These are phyloP conservation scores for Pseudomugil tenellus DNA, from an alignment of 2,797 vertebrate genomes.

Conservation along the genomic window DNA sequence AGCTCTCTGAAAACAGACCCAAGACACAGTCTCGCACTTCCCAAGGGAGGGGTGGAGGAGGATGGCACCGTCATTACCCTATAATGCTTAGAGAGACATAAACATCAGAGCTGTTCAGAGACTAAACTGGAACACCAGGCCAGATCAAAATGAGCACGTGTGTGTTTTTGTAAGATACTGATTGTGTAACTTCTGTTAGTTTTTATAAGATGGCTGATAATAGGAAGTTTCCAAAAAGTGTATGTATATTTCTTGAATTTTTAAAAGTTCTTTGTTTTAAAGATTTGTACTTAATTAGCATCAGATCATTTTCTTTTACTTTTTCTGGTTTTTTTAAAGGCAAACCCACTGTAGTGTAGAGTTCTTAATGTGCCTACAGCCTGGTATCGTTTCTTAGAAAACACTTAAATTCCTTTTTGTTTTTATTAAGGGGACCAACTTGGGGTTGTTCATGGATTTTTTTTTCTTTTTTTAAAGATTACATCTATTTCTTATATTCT, in stretches of 20 bases:
- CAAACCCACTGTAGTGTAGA: constrained; percentile 68
- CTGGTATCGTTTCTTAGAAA: constrained; percentile 64
- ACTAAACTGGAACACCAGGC: constrained; percentile 66
- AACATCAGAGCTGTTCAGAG: constrained; percentile 71
- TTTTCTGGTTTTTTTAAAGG: constrained; percentile 58
- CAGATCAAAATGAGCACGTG: constrained; percentile 55
- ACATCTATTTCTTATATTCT: constrained; percentile 79
- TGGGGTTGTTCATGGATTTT: constrained; percentile 70
- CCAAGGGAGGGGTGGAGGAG: constrained; percentile 95
- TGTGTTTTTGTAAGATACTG: constrained; percentile 59
- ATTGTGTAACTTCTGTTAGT: constrained; percentile 62
- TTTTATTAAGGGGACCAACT: constrained; percentile 80
- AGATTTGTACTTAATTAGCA: constrained; percentile 64
- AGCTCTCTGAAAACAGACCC: constrained; percentile 94
- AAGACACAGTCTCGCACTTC: constrained; percentile 92
- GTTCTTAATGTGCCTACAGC: constrained; percentile 69
- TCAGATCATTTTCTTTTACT: constrained; percentile 58
- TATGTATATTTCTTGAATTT: constrained; percentile 68
- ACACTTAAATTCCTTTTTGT: constrained; percentile 73
- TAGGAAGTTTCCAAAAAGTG: constrained; percentile 57
- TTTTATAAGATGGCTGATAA: constrained; percentile 52
- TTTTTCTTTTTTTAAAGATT: constrained; percentile 72
- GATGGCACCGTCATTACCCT: constrained; percentile 96
- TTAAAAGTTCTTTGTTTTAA: constrained; percentile 60
- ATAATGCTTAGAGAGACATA: constrained; percentile 79